Evolutionary conservation across 2,888 invertebrate genomes (phyloP).

Genomic region (Peribatodes rhomboidaria): DNA sequence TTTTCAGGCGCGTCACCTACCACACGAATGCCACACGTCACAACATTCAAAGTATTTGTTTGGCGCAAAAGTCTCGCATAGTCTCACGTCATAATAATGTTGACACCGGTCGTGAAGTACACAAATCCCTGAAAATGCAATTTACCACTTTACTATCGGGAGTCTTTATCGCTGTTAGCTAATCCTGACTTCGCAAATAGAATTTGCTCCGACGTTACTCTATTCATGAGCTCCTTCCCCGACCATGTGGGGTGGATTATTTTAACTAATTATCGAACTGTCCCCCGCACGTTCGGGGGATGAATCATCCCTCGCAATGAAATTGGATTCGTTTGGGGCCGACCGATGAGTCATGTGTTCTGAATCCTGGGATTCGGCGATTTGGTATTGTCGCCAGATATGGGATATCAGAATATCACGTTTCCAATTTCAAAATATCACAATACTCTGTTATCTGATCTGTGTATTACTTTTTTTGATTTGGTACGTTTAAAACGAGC

Average conservation of each 20-base stretch:
- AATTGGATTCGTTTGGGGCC: slow-evolving; percentile 54
- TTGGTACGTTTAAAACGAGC: slow-evolving; percentile 5
- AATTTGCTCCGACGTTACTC: slow-evolving; percentile 46
- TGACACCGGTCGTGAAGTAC: background rate
- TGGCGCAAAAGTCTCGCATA: background rate
- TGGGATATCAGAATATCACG: slow-evolving; percentile 21
- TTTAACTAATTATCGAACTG: slow-evolving; percentile 66
- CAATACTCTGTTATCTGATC: slow-evolving; percentile 10
- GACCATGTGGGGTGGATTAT: slow-evolving; percentile 52
- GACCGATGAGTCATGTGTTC: slow-evolving; percentile 55
- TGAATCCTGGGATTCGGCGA: slow-evolving; percentile 21
- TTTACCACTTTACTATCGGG: background rate
- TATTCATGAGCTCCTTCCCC: slow-evolving; percentile 52
- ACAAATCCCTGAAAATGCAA: background rate
- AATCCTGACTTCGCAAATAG: slow-evolving; percentile 40
- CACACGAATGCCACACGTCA: background rate
- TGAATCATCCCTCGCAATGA: slow-evolving; percentile 59
- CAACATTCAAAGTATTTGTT: background rate
- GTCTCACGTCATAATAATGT: background rate
- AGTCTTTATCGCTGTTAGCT: background rate
- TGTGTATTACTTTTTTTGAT: slow-evolving; percentile 24
- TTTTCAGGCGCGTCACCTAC: background rate
- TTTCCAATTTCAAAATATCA: slow-evolving; percentile 17
- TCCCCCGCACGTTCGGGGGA: slow-evolving; percentile 52
- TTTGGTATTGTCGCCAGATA: slow-evolving; percentile 9